Evolutionary conservation across 1,140 invertebrate genomes (phyloP).

Genomic region (Spodoptera frugiperda): DNA sequence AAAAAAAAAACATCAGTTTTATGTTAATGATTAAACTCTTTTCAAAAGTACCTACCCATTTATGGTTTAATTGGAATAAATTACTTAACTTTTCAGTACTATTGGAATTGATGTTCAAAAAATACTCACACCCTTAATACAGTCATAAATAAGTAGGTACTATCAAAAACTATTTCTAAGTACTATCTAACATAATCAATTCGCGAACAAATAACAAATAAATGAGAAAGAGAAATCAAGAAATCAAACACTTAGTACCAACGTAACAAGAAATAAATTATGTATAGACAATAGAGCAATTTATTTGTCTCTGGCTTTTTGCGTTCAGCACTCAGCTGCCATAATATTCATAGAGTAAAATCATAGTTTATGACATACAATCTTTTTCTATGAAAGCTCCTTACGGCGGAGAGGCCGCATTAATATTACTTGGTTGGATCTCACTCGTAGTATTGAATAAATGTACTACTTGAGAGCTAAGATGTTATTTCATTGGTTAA

Average conservation of each 20-base stretch:
- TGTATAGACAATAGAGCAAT: conserved; percentile 64
- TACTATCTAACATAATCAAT: neutral
- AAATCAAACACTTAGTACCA: conserved; percentile 22
- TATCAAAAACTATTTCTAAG: neutral
- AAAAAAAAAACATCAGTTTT: too few relatives aligned
- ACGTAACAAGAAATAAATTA: conserved; percentile 31
- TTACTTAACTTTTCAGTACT: too few relatives aligned
- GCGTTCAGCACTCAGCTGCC: conserved; percentile 69
- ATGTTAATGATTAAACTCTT: too few relatives aligned
- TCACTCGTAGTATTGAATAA: conserved; percentile 75
- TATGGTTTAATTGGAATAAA: too few relatives aligned
- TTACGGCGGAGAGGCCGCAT: conserved; percentile 70
- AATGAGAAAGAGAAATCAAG: neutral
- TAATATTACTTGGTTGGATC: conserved; percentile 65
- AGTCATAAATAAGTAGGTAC: too few relatives aligned
- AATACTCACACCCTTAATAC: too few relatives aligned
- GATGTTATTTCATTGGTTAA: too few relatives aligned
- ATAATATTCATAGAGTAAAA: conserved; percentile 79
- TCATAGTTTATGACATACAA: conserved; percentile 81
- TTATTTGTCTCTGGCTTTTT: conserved; percentile 66
- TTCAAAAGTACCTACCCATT: too few relatives aligned
- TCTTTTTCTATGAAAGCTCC: conserved; percentile 76
- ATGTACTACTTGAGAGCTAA: conserved; percentile 52
- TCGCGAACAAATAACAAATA: neutral
- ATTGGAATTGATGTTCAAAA: too few relatives aligned